Conservation (phyloP, 2,888 invertebrate genomes). For the Drymonia ruficornis region DNA sequence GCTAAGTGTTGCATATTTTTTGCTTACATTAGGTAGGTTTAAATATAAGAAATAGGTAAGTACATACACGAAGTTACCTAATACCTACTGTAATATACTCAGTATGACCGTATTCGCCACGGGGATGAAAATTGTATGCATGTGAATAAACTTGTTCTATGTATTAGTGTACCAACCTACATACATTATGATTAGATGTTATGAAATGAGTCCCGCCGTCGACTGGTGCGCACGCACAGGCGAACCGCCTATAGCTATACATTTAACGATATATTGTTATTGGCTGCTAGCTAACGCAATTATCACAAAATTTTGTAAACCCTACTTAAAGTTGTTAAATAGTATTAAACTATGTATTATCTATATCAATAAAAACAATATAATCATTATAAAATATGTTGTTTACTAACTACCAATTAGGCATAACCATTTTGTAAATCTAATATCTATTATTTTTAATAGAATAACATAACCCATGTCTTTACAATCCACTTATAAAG, state of each 20-base stretch:
- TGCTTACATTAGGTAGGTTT: neutral
- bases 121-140: neutral
- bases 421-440: too few species aligned
- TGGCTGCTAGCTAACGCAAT: slow-evolving; percentile 24
- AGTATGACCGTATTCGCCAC: neutral
- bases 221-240: neutral
- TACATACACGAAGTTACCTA: neutral
- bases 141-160: neutral
- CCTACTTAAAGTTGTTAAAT: slow-evolving; percentile 23
- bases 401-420: slow-evolving; percentile 23
- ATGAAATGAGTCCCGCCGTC: too few species aligned
- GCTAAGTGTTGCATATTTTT: neutral
- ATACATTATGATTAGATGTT: too few species aligned
- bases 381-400: slow-evolving; percentile 27
- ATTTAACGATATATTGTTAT: slow-evolving; percentile 6
- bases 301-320: slow-evolving; percentile 23
- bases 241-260: neutral
- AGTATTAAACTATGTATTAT: slow-evolving; percentile 35
- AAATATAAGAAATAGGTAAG: neutral
- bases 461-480: too few species aligned
- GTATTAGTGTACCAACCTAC: neutral
- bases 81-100: neutral
- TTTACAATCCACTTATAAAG: too few species aligned
- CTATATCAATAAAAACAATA: slow-evolving; percentile 39
- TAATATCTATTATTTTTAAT: too few species aligned